Evolutionary conservation across 2,113 vertebrate species (phyloP).

Genomic region (Microcebus griseorufus): DNA sequence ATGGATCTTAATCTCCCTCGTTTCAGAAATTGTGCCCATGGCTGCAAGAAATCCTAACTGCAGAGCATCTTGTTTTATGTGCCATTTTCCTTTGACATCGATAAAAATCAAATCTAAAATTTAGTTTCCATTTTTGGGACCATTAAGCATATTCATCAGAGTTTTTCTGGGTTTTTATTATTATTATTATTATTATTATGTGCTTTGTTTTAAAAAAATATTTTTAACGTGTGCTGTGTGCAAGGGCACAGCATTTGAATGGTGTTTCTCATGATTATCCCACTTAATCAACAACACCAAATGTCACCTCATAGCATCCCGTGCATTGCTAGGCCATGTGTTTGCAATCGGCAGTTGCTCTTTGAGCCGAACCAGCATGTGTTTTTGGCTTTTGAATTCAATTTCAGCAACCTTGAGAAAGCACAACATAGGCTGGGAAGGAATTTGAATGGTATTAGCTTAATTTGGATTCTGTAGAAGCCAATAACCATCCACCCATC

Average conservation of each 20-base stretch:
- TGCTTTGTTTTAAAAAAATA: background rate
- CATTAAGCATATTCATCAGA: slow-evolving; percentile 38
- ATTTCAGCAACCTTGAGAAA: slow-evolving; percentile 75
- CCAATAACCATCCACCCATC: background rate
- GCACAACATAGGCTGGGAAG: slow-evolving; percentile 63
- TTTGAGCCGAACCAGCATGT: slow-evolving; percentile 72
- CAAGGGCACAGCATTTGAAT: background rate
- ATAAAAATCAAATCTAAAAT: slow-evolving; percentile 15
- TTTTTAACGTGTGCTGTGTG: slow-evolving; percentile 30
- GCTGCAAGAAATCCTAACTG: background rate
- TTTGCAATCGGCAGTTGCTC: slow-evolving; percentile 77
- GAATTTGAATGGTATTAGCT: slow-evolving; percentile 65
- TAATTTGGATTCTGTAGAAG: slow-evolving; percentile 45
- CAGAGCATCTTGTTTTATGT: background rate
- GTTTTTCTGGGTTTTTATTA: slow-evolving; percentile 39
- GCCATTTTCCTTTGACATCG: background rate
- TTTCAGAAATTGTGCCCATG: background rate
- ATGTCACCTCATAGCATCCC: slow-evolving; percentile 44
- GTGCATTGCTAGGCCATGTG: slow-evolving; percentile 76
- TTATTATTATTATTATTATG: background rate
- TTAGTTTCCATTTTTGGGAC: background rate
- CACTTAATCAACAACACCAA: slow-evolving; percentile 75
- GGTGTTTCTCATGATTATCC: slow-evolving; percentile 67
- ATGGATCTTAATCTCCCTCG: background rate
- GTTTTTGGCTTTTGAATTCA: slow-evolving; percentile 79